phyloP scores from a whole-genome alignment of 2,797 vertebrate species.

The Meda fulgida region DNA sequence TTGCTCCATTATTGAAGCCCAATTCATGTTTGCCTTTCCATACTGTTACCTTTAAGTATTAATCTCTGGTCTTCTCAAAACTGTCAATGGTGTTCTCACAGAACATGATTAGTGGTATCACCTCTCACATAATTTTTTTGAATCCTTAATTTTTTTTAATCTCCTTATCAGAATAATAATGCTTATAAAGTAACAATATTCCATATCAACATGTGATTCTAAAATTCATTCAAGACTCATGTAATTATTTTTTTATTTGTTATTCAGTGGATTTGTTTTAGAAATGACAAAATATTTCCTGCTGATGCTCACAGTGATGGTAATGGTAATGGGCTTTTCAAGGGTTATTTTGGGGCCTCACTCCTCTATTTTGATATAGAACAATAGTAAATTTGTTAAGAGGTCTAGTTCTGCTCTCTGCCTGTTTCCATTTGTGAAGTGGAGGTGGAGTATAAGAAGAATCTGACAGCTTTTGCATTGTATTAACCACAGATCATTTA shows the following conservation, averaged over 20 bases:
- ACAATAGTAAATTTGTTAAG: constrained; percentile 30
- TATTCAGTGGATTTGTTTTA: neutral
- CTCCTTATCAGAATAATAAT: neutral
- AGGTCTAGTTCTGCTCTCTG: constrained; percentile 33
- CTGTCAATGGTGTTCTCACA: too few species aligned
- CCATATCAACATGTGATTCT: neutral
- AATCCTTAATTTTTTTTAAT: too few species aligned
- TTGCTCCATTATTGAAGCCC: neutral
- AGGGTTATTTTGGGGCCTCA: constrained; percentile 1
- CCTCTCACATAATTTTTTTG: neutral
- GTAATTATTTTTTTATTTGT: neutral
- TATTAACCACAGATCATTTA: constrained; percentile 23
- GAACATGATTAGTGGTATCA: neutral
- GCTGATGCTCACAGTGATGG: neutral
- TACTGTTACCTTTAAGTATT: neutral
- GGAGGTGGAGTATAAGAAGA: constrained; percentile 17
- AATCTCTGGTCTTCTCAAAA: neutral
- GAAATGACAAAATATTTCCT: neutral
- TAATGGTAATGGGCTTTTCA: neutral
- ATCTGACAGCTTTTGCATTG: constrained; percentile 23
- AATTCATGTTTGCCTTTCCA: neutral
- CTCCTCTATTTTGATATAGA: neutral
- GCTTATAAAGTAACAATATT: neutral
- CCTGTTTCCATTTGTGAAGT: constrained; percentile 27
- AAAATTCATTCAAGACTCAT: neutral